These are phyloP conservation scores for Camponotus vicinus DNA, from an alignment of 1,140 invertebrate genomes.

Conservation along the genomic window DNA sequence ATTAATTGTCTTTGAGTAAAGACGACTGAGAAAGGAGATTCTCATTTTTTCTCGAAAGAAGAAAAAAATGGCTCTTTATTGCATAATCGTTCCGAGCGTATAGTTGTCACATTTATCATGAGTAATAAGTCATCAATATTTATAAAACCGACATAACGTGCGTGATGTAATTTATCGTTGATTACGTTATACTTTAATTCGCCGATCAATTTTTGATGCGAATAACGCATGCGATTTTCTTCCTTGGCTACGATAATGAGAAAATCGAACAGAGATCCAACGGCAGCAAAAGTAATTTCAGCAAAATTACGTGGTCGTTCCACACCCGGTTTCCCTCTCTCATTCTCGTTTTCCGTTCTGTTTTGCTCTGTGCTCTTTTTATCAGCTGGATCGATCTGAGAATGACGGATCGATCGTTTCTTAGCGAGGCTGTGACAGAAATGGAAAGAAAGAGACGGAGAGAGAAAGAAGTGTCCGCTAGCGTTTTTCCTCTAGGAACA, in stretches of 20 bases:
- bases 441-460: not conserved
- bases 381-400: slow-evolving; percentile 47
- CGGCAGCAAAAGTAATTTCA: slow-evolving; percentile 27
- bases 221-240: not conserved
- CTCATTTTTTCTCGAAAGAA: not conserved
- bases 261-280: slow-evolving; percentile 64
- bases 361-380: not conserved
- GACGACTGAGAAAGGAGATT: not conserved
- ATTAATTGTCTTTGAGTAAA: not conserved
- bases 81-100: not conserved
- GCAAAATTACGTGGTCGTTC: slow-evolving; percentile 43
- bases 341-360: not conserved
- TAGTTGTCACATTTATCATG: not conserved
- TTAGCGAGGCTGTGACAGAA: not conserved
- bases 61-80: not conserved
- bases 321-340: not conserved
- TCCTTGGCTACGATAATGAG: slow-evolving; percentile 38
- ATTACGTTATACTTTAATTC: not conserved
- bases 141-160: not conserved
- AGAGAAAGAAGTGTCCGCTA: not conserved
- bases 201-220: not conserved
- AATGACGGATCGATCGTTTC: slow-evolving; percentile 34
- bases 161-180: slow-evolving; percentile 20
- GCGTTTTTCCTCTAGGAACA: not conserved
- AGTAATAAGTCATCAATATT: not conserved